Evolutionary conservation across 2,797 vertebrate species (phyloP), one percentile per base, ranked within the genome.

Genomic region (Paratrypauchen microcephalus): DNA sequence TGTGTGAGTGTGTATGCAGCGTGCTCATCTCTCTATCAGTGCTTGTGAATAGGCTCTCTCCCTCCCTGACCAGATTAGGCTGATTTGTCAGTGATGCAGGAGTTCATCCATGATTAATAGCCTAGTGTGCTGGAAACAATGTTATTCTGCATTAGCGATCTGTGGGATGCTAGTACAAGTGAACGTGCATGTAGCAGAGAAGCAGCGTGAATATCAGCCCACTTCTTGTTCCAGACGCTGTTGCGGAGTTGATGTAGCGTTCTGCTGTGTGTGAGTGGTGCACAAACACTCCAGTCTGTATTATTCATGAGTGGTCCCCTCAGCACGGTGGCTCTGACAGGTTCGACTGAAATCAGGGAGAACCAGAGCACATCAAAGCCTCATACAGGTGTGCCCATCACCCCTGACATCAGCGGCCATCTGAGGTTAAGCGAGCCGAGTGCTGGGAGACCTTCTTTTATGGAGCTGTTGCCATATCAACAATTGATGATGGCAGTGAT

Each of bases 61-160:
- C 69, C 78, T 88, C 85, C 86, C 91, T 74, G 80, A 84, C 82
- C 91, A 93, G 92, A 93, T 92, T 87, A 91, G 86, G 76, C 85
- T 92, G 86, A 92, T 94, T 93, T 92, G 91, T 91, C 88, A 91
- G 90, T 93, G 91, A 93, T 92, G 90, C 91, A 89, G 89, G 87
- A 92, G 92, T 92, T 94, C 91, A 93, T 93, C 90, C 87, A 93
- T 93, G 92, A 93, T 93, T 94, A 93, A 93, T 93, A 92, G 90
- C 87, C 84, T 85, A 79, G 84, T 71, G 76, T 81, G 80, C 86
- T 90, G 79, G 83, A 92, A 93, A 92, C 89, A 90, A 90, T 91
- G 92, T 91, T 93, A 90, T 92, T 92, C 86, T 87, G 88, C 85
- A 89, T 90, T 89, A 87, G 88, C 87, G 90, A 93, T 92, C 92